Evolutionary conservation across 2,113 vertebrate species (phyloP), one percentile per base, ranked within the genome.

Genomic region (Coptodon rendalli): DNA sequence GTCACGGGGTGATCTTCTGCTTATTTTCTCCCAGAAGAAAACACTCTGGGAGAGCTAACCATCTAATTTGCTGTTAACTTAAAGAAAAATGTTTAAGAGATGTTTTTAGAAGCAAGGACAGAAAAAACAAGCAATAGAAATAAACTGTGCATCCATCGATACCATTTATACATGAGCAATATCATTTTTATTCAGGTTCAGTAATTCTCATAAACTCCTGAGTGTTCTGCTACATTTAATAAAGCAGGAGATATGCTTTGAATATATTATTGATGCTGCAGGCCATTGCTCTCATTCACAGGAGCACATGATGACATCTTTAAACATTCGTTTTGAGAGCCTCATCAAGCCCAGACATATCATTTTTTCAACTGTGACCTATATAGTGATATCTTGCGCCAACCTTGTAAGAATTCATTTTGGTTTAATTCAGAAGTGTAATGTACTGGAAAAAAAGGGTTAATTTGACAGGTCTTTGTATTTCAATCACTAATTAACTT

Each of bases 381-480:
- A 89, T 84, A 92, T 86, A 66, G 76, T 56, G 50, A 71, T 81
- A 81, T 82, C 45, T 82, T 71, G 52, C 68, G 43, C 79, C 84
- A 81, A 24, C 83, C 87, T 82, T 71, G 73, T 71, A 57, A 71
- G 36, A 89, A 92, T 88, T 92, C 83, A 95, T 96, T 96, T 94
- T 34, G 54, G 27, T 91, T 91, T 94, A 91, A 94, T 94, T 92
- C 83, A 66, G 86, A 90, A 93, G 92, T 81, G 89, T 95, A 96
- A 96, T 96, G 95, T 96, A 89, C 88, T 92, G 93, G 93, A 96
- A 95, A 94, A 91, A 79, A 91, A 79, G 84, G 93, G 94, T 94
- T 96, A 93, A 96, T 95, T 95, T 95, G 94, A 95, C 88, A 91
- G 91, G 92, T 92, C 93, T 94, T 94, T 92, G 86, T 76, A 59